A percentile compares a stretch with the other conserved stretches of the same genome.
Evolutionary conservation across 23 tunicate species (phyloP).

Genomic region (Ciona savignyi): DNA sequence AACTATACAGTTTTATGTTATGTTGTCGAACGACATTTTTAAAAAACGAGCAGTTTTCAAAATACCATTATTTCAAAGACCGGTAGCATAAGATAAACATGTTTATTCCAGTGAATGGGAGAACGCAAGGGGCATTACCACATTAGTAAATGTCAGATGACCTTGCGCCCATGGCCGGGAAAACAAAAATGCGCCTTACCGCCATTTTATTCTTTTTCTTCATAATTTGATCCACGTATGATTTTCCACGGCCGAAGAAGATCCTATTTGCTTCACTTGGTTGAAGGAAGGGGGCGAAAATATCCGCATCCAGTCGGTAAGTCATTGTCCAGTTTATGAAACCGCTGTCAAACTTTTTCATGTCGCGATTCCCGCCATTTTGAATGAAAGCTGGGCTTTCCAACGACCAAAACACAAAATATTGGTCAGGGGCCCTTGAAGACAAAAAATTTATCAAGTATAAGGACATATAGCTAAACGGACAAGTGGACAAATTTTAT

Average conservation of each 20-base stretch:
- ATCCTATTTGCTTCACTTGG: not conserved
- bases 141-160: too few relatives aligned
- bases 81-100: too few relatives aligned
- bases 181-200: too few relatives aligned
- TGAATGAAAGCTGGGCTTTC: slow-evolving; percentile 6
- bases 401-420: slow-evolving; percentile 11
- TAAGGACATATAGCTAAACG: too few relatives aligned
- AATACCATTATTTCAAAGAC: too few relatives aligned
- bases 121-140: too few relatives aligned
- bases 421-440: slow-evolving; percentile 15
- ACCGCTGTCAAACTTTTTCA: not conserved
- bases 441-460: not conserved
- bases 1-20: too few relatives aligned
- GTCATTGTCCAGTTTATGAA: slow-evolving; percentile 42
- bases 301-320: slow-evolving; percentile 16
- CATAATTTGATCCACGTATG: slow-evolving; percentile 9
- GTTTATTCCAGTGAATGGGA: too few relatives aligned
- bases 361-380: not conserved
- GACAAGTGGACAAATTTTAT: too few relatives aligned
- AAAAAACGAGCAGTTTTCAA: too few relatives aligned
- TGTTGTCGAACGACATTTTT: too few relatives aligned
- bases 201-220: slow-evolving; percentile 6
- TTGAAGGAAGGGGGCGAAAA: slow-evolving; percentile 8
- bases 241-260: not conserved
- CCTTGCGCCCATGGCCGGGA: too few relatives aligned